Conservation (phyloP, 1,140 invertebrate species). For the Dendroctonus ponderosae region DNA sequence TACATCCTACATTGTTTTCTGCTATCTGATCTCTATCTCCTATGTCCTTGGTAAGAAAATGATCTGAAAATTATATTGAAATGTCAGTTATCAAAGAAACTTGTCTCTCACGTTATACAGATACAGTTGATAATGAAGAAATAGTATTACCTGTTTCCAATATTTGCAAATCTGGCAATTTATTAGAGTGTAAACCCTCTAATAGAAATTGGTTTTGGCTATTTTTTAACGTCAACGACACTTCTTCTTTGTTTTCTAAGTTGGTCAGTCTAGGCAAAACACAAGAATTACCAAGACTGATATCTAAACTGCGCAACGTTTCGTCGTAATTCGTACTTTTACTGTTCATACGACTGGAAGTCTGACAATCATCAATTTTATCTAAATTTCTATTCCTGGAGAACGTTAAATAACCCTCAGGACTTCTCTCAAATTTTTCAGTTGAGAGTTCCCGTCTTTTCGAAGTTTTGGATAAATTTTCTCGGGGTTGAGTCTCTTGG, state of each 20-base stretch:
- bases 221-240: neutral
- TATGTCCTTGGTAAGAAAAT: conserved; percentile 10
- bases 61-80: conserved; percentile 4
- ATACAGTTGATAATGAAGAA: neutral
- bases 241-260: conserved; percentile 1
- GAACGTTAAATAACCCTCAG: conserved; percentile 1
- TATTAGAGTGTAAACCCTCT: conserved; percentile 25
- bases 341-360: neutral
- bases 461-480: conserved; percentile 38
- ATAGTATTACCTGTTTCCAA: conserved; percentile 13
- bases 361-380: neutral
- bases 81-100: neutral
- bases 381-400: conserved; percentile 8
- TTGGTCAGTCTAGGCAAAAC: conserved; percentile 4
- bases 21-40: neutral
- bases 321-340: neutral
- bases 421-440: conserved; percentile 10
- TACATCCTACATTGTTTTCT: neutral
- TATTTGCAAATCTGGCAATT: conserved; percentile 21
- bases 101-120: neutral
- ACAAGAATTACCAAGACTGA: conserved; percentile 2
- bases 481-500: conserved; percentile 32
- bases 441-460: conserved; percentile 23
- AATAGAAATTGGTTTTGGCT: conserved; percentile 28
- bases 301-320: conserved; percentile 9